Base-by-base conservation (phyloP, 1,140 invertebrate species). In the Pinna nobilis region DNA sequence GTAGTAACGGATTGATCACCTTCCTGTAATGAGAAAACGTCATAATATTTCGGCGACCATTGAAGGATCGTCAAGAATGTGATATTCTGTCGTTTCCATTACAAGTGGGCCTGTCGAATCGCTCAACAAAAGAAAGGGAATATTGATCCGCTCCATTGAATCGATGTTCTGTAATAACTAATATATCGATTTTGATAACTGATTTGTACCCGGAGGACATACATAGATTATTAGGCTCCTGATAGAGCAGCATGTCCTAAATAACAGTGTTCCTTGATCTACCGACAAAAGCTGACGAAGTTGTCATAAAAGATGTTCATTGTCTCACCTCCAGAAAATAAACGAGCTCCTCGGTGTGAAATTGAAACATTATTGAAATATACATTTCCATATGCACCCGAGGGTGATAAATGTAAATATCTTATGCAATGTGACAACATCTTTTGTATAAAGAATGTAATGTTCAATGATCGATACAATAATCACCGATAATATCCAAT, bases 151-250 rank as follows among this genome's bases (percentile, higher is more conserved):
- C n/a, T 66, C 37, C 32, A 66, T 44, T 35, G 32, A 44, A 66
- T 66, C 63, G 33, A 35, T 66, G 49, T 66, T 41, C 47, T 50
- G n/a, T 49, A 66, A 66, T 66, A 50, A 66, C 51, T 66, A 49
- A 66, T 66, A 49, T 35, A 66, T 66, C 32, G 32, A 50, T 66
- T 50, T 66, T 50, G 35, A 51, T 66, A 35, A 51, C 51, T 35
- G 37, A 35, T 11, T 63, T 33, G 25, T 66, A 35, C 33, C 63
- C 63, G 25, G 32, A 23, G 63, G 63, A 66, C 41, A 66, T 18
- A 35, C 44, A 50, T 49, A 66, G 47, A 63, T 63, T 41, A 63
- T 63, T 23, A 20, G 59, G 18, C 9, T 33, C 18, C 39, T 41
- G 39, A 63, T 63, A n/a, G 28, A 13, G 44, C 39, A 39, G 28